Conservation (phyloP, 1,140 invertebrate genomes). For the Sarcophaga bullata region DNA sequence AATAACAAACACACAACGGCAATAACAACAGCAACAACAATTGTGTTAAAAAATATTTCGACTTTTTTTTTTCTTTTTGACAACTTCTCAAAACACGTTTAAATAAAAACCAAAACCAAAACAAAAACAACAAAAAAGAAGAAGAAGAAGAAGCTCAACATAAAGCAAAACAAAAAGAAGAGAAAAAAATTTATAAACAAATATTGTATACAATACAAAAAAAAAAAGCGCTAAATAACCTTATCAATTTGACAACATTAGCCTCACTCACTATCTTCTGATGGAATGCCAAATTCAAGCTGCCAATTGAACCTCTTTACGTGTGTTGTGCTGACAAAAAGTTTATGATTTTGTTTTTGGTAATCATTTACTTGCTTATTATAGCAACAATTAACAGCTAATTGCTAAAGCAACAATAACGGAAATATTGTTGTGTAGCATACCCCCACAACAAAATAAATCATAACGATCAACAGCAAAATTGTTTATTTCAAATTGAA, state of each 20-base stretch:
- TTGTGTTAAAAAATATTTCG: background rate
- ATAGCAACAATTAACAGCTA: background rate
- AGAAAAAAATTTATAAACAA: too few species aligned
- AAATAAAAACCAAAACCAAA: background rate
- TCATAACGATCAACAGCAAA: slow-evolving; percentile 19
- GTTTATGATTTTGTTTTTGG: background rate
- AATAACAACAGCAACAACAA: background rate
- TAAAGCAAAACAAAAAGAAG: background rate
- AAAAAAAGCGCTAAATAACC: too few species aligned
- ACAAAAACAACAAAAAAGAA: background rate
- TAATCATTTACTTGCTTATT: background rate
- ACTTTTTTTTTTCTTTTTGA: background rate
- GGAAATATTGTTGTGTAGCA: slow-evolving; percentile 14
- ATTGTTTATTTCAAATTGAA: slow-evolving; percentile 42
- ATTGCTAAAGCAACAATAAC: background rate
- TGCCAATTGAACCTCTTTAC: too few species aligned
- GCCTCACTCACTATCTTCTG: too few species aligned
- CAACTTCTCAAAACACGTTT: slow-evolving; percentile 24
- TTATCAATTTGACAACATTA: too few species aligned
- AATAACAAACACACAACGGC: background rate
- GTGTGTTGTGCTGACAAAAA: background rate
- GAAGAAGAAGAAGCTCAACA: background rate
- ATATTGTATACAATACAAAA: too few species aligned
- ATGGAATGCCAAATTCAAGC: too few species aligned
- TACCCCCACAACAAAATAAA: background rate